Base-by-base conservation (phyloP, 2,888 invertebrate species). In the Bhutanitis thaidina region DNA sequence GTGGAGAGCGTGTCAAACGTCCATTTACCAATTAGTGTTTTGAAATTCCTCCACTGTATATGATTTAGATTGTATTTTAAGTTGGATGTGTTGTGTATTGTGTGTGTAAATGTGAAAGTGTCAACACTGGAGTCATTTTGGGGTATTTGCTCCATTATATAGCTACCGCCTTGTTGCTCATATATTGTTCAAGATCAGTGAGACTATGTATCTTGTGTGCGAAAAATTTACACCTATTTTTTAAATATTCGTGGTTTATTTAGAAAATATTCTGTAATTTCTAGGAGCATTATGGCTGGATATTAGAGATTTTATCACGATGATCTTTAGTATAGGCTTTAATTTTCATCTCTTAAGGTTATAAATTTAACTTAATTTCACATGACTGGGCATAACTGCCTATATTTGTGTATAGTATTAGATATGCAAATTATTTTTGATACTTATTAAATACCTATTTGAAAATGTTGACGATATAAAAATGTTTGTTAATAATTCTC, bases 11-110 rank as follows among this genome's bases (percentile, higher is more conserved):
- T 74, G 67, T 76, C 73, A 78, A 77, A 79, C 81, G 86, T 86
- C 86, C 85, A 85, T 81, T 80, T 79, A 80, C 67, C 69, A 70
- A 74, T 81, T 74, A 80, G 73, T 74, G 65, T 69, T 62, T 57
- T 61, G 44, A 53, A 71, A 80, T 88, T 87, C 85, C 88, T 87
- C 85, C 77, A 79, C 86, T 87, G 86, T 87, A 83, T 86, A 83
- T 79, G 74, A 71, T 74, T 74, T 79, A 78, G 73, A 70, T 67
- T 52, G 65, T 77, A 71, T 71, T 71, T 68, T 65, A 64, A 64
- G 61, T 65, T 70, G 76, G 73, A 72, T 72, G 65, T 71, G 59
- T 65, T 71, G 77, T 77, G 74, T 74, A 68, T 62, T 67, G 65
- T 65, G 61, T 65, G 63, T 58, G 44, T 55, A 7, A 8, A 27